Evolutionary conservation across 2,113 vertebrate species (phyloP).

Genomic region (Megatriorchis doriae): DNA sequence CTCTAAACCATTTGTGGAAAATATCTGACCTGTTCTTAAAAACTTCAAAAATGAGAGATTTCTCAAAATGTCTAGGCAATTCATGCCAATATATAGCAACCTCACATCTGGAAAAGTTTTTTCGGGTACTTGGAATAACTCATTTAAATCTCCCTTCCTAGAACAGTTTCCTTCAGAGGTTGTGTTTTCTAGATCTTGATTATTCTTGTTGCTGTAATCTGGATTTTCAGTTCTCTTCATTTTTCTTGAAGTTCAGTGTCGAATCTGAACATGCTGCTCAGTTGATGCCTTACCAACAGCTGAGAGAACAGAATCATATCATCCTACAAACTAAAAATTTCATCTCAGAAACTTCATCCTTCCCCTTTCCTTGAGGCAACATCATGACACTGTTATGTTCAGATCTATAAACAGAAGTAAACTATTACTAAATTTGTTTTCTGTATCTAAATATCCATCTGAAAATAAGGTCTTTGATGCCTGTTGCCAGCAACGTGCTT

Average conservation of each 20-base stretch:
- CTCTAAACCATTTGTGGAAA: neutral
- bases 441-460: conserved; percentile 3
- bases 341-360: neutral
- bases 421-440: conserved; percentile 37
- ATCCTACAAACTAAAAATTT: neutral
- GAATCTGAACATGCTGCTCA: neutral
- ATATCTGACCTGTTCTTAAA: neutral
- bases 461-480: conserved; percentile 43
- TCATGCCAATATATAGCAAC: neutral
- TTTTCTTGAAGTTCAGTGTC: neutral
- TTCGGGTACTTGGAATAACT: neutral
- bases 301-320: neutral
- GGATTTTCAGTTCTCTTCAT: neutral
- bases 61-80: neutral
- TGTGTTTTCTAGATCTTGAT: neutral
- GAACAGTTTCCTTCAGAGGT: neutral
- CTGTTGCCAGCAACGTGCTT: neutral
- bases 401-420: conserved; percentile 48
- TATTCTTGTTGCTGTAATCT: neutral
- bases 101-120: neutral
- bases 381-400: neutral
- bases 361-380: conserved; percentile 4
- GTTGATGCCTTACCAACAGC: neutral
- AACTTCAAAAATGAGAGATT: neutral
- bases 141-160: neutral